A percentile compares a stretch with the other conserved stretches of the same genome.
These are phyloP conservation scores for Prorops nasuta DNA, from an alignment of 1,140 invertebrate genomes.

Conservation along the genomic window DNA sequence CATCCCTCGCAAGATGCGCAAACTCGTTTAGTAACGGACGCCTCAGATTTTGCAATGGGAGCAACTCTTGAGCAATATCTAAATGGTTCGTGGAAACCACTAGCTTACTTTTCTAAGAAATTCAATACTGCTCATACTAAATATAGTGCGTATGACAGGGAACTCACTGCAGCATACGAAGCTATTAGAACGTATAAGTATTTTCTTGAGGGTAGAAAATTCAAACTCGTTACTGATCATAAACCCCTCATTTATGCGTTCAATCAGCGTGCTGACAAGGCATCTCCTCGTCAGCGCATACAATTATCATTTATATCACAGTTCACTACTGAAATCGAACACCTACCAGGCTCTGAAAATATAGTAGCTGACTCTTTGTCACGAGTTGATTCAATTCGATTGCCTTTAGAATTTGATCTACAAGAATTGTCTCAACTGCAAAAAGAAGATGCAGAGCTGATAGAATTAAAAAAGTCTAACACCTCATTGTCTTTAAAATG, in stretches of 20 bases:
- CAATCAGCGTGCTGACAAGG: not conserved
- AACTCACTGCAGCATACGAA: slow-evolving; percentile 1
- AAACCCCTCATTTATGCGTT: slow-evolving; percentile 2
- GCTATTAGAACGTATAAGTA: not conserved
- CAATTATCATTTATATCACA: not conserved
- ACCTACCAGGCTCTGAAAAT: too few species aligned
- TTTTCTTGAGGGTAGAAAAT: not conserved
- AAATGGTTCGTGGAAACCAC: not conserved
- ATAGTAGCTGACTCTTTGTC: too few species aligned
- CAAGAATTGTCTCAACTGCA: too few species aligned
- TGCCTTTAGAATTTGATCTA: too few species aligned
- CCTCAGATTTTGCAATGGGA: too few species aligned
- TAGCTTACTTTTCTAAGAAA: not conserved
- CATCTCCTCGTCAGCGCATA: not conserved
- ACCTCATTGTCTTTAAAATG: too few species aligned
- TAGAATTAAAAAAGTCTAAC: not conserved
- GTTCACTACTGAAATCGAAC: too few species aligned
- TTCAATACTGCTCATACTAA: not conserved
- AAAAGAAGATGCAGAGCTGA: too few species aligned
- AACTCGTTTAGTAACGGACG: not conserved
- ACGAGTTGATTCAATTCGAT: too few species aligned
- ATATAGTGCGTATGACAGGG: not conserved
- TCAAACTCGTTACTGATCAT: not conserved
- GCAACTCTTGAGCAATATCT: not conserved
- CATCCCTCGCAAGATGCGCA: not conserved